These are phyloP conservation scores for Lysiphlebus fabarum DNA, from an alignment of 1,140 invertebrate species.

Conservation along the genomic window DNA sequence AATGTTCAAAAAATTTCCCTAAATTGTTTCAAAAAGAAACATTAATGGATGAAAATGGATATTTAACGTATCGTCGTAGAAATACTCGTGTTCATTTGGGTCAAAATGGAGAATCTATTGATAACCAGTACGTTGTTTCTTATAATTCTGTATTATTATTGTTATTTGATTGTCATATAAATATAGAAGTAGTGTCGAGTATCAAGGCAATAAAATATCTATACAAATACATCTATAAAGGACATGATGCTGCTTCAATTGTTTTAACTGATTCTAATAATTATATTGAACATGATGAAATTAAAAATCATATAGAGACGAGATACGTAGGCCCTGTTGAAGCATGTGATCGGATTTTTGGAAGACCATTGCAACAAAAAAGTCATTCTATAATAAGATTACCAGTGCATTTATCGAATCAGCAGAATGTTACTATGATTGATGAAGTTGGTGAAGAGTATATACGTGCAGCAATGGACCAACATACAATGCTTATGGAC, in stretches of 20 bases:
- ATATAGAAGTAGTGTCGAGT: conserved; percentile 10
- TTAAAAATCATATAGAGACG: conserved; percentile 20
- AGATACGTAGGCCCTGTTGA: conserved; percentile 24
- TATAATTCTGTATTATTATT: conserved; percentile 14
- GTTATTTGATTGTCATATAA: conserved; percentile 10
- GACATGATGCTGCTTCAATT: conserved; percentile 15
- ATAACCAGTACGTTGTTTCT: conserved; percentile 35
- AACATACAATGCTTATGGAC: conserved; percentile 6
- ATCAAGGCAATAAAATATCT: conserved; percentile 8
- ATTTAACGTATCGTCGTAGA: too few species aligned
- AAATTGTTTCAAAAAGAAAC: conserved; percentile 23
- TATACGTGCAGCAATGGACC: conserved; percentile 14
- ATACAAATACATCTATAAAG: conserved; percentile 12
- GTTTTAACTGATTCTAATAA: not conserved
- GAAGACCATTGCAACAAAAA: conserved; percentile 21
- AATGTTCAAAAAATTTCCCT: conserved; percentile 42
- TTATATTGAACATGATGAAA: conserved; percentile 18
- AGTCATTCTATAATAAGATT: conserved; percentile 22
- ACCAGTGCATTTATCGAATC: conserved; percentile 19
- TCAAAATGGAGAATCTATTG: too few species aligned
- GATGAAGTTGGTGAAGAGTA: conserved; percentile 12
- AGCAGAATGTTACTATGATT: conserved; percentile 11
- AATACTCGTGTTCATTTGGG: too few species aligned
- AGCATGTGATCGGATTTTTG: conserved; percentile 18
- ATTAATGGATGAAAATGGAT: too few species aligned